Evolutionary conservation across 1,140 invertebrate species (phyloP).

Genomic region (Cydia strobilella): DNA sequence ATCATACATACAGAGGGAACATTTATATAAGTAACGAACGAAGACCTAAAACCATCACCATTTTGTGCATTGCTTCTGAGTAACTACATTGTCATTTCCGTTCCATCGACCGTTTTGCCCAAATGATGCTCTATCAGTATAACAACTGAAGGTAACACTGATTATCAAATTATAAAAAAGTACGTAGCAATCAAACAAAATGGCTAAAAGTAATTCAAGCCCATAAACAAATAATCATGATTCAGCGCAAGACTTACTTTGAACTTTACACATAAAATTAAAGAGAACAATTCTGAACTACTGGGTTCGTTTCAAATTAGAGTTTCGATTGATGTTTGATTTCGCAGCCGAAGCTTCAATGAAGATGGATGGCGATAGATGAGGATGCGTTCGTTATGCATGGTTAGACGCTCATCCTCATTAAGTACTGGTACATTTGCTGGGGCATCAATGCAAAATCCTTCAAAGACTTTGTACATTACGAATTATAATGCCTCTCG

Average conservation of each 20-base stretch:
- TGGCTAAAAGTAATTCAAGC: conserved; percentile 21
- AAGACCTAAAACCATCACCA: not conserved
- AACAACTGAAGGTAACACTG: too few relatives aligned
- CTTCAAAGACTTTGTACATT: not conserved
- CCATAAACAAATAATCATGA: too few relatives aligned
- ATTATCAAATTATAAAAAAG: too few relatives aligned
- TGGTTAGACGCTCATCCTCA: not conserved
- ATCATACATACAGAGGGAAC: not conserved
- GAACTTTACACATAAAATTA: not conserved
- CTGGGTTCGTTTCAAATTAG: not conserved
- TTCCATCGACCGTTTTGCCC: too few relatives aligned
- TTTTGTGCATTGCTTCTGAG: too few relatives aligned
- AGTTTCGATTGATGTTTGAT: conserved; percentile 1
- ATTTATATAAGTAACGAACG: not conserved
- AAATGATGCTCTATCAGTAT: too few relatives aligned
- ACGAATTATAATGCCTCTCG: not conserved
- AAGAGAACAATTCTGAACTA: not conserved
- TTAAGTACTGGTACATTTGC: not conserved
- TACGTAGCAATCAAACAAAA: not conserved
- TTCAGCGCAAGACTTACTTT: not conserved
- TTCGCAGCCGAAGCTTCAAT: conserved; percentile 19
- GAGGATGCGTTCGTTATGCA: conserved; percentile 7
- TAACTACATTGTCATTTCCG: too few relatives aligned
- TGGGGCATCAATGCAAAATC: not conserved
- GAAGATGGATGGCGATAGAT: conserved; percentile 24